phyloP scores from a whole-genome alignment of 2,797 vertebrate species.

The Labeo calbasu region DNA sequence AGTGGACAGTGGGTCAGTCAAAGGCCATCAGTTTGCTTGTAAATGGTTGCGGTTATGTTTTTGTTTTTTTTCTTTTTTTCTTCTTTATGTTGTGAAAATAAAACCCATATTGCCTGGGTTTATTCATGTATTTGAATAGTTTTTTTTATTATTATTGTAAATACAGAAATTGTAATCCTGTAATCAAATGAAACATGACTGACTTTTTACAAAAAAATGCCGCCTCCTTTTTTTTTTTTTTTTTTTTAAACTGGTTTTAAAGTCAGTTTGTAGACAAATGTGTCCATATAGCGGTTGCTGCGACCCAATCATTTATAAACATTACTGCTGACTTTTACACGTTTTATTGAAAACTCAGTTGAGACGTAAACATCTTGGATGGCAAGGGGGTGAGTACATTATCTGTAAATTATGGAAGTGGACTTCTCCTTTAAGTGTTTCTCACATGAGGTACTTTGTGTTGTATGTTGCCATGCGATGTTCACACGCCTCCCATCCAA shows the following conservation, averaged over 20 bases:
- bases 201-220: background rate
- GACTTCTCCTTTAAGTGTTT: too few relatives aligned
- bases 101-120: background rate
- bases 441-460: too few relatives aligned
- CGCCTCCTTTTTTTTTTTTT: too few relatives aligned
- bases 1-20: background rate
- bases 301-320: background rate
- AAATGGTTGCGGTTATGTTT: background rate
- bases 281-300: rapidly evolving
- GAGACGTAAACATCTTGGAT: too few relatives aligned
- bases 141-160: slow-evolving; percentile 24
- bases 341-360: too few relatives aligned
- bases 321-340: rapidly evolving
- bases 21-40: background rate
- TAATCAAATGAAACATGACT: slow-evolving; percentile 25
- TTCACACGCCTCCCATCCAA: too few relatives aligned
- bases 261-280: too few relatives aligned
- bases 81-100: background rate
- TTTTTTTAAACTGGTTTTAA: too few relatives aligned
- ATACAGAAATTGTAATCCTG: slow-evolving; percentile 36
- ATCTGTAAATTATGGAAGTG: too few relatives aligned
- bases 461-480: too few relatives aligned
- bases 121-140: background rate
- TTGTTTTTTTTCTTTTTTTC: background rate
- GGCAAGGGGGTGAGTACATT: too few relatives aligned